phyloP scores from a whole-genome alignment of 2,113 vertebrate species.

The Onychostruthus taczanowskii region DNA sequence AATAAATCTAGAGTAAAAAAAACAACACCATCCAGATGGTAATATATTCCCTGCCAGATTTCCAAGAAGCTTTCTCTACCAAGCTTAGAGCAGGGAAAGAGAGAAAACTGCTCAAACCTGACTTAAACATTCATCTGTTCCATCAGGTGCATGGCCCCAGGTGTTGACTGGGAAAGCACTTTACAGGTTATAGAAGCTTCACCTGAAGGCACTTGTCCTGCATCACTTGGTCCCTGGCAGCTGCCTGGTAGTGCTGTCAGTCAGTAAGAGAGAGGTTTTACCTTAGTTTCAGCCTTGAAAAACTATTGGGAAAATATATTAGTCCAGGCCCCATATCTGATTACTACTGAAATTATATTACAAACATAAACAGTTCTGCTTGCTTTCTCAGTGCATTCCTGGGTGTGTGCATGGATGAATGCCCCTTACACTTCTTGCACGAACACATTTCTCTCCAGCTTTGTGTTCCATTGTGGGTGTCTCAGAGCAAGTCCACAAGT shows the following conservation, averaged over 20 bases:
- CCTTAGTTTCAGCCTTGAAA: not conserved
- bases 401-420: not conserved
- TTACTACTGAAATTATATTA: not conserved
- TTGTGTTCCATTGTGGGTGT: not conserved
- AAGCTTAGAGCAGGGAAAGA: not conserved
- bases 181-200: not conserved
- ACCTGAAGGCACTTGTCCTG: not conserved
- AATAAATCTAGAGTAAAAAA: not conserved
- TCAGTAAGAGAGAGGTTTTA: not conserved
- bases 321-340: not conserved
- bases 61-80: not conserved
- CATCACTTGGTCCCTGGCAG: not conserved
- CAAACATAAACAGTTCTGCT: not conserved
- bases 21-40: constrained; percentile 23
- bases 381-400: constrained; percentile 11
- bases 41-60: constrained; percentile 20
- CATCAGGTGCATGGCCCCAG: not conserved
- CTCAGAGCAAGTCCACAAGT: not conserved
- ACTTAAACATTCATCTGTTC: not conserved
- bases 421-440: not conserved
- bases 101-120: not conserved
- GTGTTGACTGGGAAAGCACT: not conserved
- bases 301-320: not conserved
- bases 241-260: not conserved
- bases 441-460: not conserved